Evolutionary conservation across 2,888 invertebrate genomes (phyloP), one percentile per base, ranked within the genome.

Genomic region (Euproctis similis): DNA sequence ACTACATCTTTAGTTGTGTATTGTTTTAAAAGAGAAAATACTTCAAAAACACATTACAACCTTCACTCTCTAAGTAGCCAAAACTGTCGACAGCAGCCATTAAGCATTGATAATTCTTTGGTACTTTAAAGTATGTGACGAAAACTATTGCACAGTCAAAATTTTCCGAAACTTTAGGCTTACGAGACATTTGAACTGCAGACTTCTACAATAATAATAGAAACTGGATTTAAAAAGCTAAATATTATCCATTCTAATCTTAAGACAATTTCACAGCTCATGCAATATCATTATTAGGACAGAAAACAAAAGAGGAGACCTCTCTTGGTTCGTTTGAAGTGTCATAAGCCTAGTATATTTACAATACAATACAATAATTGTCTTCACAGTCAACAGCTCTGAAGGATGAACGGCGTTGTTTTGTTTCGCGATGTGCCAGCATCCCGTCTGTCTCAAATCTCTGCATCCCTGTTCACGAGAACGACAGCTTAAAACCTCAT

Each of bases 401-500:
- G 49, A 38, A 55, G 65, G 71, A 71, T 73, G 70, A 70, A 52
- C 48, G 44, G 32, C 36, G 39, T n/a, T n/a, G 61, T 53, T 74
- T 77, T 77, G 74, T 77, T 56, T 53, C 26, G 45, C 46, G 4
- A 14, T 53, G 45, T 54, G 51, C 54, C 57, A 49, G 39, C 57
- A 49, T 39, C 41, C 53, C 51, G 61, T 61, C 65, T 61, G 64
- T 58, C 55, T 68, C 58, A 74, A 76, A 77, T 76, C 78, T 78
- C 74, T 65, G 68, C 68, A 72, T 73, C 46, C 74, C 74, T 68
- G 73, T 71, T 66, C 68, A 68, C 60, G 67, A 62, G 59, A 61
- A 65, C 56, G 66, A 52, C 54, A 71, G 74, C 74, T 80, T 77
- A 71, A 78, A 80, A 77, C 77, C 70, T 77, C 78, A 77, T 82